phyloP scores from a whole-genome alignment of 2,888 invertebrate species.

The Agrotis clavis region DNA sequence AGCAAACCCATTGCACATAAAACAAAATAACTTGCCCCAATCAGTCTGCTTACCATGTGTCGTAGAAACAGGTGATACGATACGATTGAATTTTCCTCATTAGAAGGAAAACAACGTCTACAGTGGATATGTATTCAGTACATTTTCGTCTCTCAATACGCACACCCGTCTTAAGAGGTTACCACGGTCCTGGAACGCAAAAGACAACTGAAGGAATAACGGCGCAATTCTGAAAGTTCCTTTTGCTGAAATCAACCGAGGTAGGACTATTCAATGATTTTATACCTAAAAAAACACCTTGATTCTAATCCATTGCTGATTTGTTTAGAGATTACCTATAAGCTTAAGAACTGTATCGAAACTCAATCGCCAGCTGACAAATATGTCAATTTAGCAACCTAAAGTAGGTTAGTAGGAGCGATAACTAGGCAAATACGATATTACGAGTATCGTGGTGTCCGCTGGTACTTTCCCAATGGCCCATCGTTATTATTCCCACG shows the following conservation, averaged over 20 bases:
- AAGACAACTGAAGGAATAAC: too few species aligned
- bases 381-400: conserved; percentile 54
- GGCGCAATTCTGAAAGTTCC: too few species aligned
- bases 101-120: conserved; percentile 1
- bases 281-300: too few species aligned
- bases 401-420: conserved; percentile 56
- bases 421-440: conserved; percentile 73
- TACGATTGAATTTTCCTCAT: conserved; percentile 26
- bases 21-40: not conserved
- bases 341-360: not conserved
- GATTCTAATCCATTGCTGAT: conserved; percentile 13
- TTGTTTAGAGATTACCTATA: conserved; percentile 6
- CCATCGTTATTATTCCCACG: conserved; percentile 87
- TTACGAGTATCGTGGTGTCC: conserved; percentile 65
- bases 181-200: too few species aligned
- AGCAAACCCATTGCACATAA: too few species aligned
- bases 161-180: not conserved
- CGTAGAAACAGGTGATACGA: not conserved
- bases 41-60: not conserved
- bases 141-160: not conserved
- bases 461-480: conserved; percentile 83
- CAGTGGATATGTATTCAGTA: conserved; percentile 21
- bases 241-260: too few species aligned
- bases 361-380: conserved; percentile 6
- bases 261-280: too few species aligned